Evolutionary conservation across 2,113 vertebrate genomes (phyloP).

Genomic region (Helogale parvula): DNA sequence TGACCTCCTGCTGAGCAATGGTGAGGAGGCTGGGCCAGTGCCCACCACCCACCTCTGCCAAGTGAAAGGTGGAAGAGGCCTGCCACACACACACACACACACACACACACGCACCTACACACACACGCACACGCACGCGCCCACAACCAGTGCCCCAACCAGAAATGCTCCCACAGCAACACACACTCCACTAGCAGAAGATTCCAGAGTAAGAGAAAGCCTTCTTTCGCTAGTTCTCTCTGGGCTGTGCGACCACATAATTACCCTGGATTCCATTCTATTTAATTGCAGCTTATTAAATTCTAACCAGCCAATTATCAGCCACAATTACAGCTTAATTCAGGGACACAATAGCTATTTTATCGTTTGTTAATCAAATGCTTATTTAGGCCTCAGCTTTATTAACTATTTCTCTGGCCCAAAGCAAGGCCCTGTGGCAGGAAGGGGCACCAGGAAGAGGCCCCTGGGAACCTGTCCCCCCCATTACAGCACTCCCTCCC

Average conservation of each 20-base stretch:
- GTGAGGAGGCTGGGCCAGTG: neutral
- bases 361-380: conserved; percentile 93
- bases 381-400: conserved; percentile 89
- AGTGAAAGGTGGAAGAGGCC: neutral
- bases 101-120: neutral
- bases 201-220: conserved; percentile 27
- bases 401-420: conserved; percentile 84
- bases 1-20: neutral
- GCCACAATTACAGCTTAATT: conserved; percentile 92
- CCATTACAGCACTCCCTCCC: neutral
- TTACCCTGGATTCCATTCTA: conserved; percentile 90
- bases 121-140: no score
- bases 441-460: neutral
- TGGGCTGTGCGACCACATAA: conserved; percentile 84
- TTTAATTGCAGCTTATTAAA: conserved; percentile 93
- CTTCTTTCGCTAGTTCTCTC: conserved; percentile 41
- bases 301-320: conserved; percentile 93
- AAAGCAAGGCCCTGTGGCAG: neutral
- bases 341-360: conserved; percentile 91
- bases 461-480: neutral
- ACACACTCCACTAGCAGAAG: neutral
- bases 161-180: neutral
- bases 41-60: neutral
- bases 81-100: neutral
- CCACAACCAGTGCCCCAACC: neutral